Evolutionary conservation across 2,797 vertebrate species (phyloP), one percentile per base, ranked within the genome.

Genomic region (Sebastes trivittatus): DNA sequence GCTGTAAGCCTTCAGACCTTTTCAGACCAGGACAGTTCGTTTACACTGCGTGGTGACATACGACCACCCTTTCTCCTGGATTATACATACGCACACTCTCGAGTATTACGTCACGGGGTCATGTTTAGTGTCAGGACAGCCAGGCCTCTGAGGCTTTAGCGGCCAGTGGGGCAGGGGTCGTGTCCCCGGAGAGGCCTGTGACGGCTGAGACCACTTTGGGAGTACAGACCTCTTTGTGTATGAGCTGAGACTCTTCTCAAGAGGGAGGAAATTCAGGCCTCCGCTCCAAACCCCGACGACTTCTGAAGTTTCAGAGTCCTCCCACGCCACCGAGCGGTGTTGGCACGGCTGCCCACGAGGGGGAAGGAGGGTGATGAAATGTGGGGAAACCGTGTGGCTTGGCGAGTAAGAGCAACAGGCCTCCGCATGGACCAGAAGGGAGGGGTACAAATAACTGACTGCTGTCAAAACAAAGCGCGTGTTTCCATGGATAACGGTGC

Each of bases 141-240:
- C 29, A 46, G 67, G 54, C 65, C 67, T 80, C 69, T 14, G 67
- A 83, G 75, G 82, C 76, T 74, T 87, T 49, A 60, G 86, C 29
- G 72, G 78, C 75, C 83, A 80, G 77, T 78, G 22, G 63, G 49
- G 81, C 70, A 75, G 78, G 83, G 89, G 88, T 91, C 78, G 16
- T n/a, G 52, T 83, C 87, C 90, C 84, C 10, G 7, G 64, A 62
- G 83, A 71, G 84, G 70, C n/a, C 61, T 29, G 75, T 92, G 92
- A 89, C 70, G 89, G 69, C 80, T 25, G 79, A 30, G 81, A 61
- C 81, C 72, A 72, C 65, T 79, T 88, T 52, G 71, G 77, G 77
- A 87, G 85, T n/a, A 94, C 88, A 94, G 78, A 87, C 75, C 7
- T 64, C 81, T 90, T 86, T 92, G 87, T 92, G 84, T 91, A 25